These are phyloP conservation scores for Lasioglossum zephyrum DNA, from an alignment of 2,888 invertebrate genomes.

Conservation along the genomic window DNA sequence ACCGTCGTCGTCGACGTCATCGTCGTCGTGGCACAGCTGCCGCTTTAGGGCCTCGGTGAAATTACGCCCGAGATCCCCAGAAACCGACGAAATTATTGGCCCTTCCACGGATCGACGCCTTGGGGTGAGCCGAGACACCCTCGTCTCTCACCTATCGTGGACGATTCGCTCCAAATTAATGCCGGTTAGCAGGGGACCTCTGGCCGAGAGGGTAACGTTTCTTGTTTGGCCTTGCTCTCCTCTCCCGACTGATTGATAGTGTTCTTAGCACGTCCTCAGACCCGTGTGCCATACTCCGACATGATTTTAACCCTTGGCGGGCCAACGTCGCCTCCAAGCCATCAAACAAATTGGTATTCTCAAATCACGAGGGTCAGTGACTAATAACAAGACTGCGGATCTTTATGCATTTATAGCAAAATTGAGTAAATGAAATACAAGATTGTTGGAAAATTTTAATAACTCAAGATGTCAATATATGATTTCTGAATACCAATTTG, in stretches of 20 bases:
- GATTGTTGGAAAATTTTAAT: too few relatives aligned
- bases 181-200: background rate
- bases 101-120: constrained; percentile 52
- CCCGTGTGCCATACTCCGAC: background rate
- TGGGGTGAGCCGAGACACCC: constrained; percentile 16
- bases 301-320: background rate
- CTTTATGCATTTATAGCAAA: background rate
- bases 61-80: constrained; percentile 65
- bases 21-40: constrained; percentile 65
- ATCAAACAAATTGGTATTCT: background rate
- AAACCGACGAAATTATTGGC: constrained; percentile 67
- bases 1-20: constrained; percentile 45
- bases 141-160: constrained; percentile 11
- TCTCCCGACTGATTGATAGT: background rate
- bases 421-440: too few relatives aligned
- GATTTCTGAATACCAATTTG: too few relatives aligned
- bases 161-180: constrained; percentile 22
- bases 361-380: too few relatives aligned
- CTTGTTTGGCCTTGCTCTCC: background rate
- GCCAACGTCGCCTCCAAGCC: background rate
- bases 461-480: too few relatives aligned
- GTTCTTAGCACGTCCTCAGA: background rate
- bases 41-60: constrained; percentile 71
- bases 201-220: background rate
- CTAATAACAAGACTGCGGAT: background rate